Evolutionary conservation across 2,888 invertebrate genomes (phyloP).

Genomic region (Dione juno): DNA sequence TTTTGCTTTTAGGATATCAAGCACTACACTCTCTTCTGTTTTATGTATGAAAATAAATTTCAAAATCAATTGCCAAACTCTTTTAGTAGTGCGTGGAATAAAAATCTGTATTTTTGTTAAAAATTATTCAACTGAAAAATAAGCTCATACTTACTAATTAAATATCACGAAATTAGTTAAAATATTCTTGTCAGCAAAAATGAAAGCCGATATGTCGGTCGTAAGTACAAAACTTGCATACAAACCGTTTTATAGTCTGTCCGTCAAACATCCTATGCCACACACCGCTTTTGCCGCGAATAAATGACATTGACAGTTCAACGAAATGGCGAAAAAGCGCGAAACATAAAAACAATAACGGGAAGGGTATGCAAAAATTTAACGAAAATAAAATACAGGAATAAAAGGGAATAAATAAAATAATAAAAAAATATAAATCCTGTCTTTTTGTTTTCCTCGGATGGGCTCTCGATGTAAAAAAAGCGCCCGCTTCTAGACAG

Average conservation of each 20-base stretch:
- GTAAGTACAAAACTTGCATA: conserved; percentile 21
- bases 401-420: conserved; percentile 80
- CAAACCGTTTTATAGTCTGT: conserved; percentile 30
- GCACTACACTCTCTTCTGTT: no score
- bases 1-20: no score
- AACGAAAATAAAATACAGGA: conserved; percentile 72
- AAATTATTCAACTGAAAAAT: no score
- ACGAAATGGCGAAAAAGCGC: conserved; percentile 66
- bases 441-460: conserved; percentile 81
- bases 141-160: no score
- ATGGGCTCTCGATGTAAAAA: conserved; percentile 81
- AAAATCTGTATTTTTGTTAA: no score
- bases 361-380: conserved; percentile 75
- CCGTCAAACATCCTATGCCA: conserved; percentile 50
- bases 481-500: conserved; percentile 83
- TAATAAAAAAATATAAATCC: conserved; percentile 82
- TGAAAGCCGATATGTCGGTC: conserved; percentile 31
- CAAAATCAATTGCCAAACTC: no score
- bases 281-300: conserved; percentile 59
- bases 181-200: conserved; percentile 3
- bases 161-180: not conserved
- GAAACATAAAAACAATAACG: conserved; percentile 66
- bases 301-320: conserved; percentile 68
- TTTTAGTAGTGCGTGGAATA: no score
- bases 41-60: no score